Evolutionary conservation across 2,797 vertebrate species (phyloP), one percentile per base, ranked within the genome.

Genomic region (Cryptoprocta ferox): DNA sequence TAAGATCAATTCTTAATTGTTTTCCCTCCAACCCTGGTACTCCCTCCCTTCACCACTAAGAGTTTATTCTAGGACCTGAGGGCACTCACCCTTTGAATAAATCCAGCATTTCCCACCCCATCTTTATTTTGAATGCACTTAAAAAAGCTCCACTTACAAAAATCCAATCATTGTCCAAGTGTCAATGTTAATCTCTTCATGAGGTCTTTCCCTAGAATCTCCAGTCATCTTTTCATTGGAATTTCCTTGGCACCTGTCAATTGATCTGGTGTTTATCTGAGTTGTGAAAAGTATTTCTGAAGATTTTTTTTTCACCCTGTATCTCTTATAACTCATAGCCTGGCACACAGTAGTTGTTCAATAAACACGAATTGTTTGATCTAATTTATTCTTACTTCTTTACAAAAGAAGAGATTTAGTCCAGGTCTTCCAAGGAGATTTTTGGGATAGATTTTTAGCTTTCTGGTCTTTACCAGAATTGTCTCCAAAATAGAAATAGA

Each of bases 401-500:
- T 48, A 37, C 65, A 56, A 75, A 70, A 35, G 8, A n/a, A 8
- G 14, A 37, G 26, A 75, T 61, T 39, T 70, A 82, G 59, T 79
- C 39, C 35, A 82, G 28, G 1, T 63, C 14, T 91, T 90, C 30
- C 15, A 73, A 56, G 61, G 73, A 63, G 48, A 66, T 39, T 88
- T 94, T 63, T 66, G 30, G 32, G 18, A 14, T 63, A 59, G 42
- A 86, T 45, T 76, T 94, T 83, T 68, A 76, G 13, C 14, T 96
- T 89, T 88, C 21, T 95, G 32, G 2, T 78, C 26, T 90, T 75
- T 85, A 85, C 14, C 39, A 75, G 39, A 75, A 89, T 81, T 76
- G 32, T 76, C 45, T 78, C 59, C 37, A 73, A 96, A 95, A 65
- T 1, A 94, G 79, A 95, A 81, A 87, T 70, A 71, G 75, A 35